Percentiles rank a stretch among this genome's conserved stretches.
These are phyloP conservation scores for Platyrinchus mystaceus DNA, from an alignment of 2,797 vertebrate species.

Conservation along the genomic window DNA sequence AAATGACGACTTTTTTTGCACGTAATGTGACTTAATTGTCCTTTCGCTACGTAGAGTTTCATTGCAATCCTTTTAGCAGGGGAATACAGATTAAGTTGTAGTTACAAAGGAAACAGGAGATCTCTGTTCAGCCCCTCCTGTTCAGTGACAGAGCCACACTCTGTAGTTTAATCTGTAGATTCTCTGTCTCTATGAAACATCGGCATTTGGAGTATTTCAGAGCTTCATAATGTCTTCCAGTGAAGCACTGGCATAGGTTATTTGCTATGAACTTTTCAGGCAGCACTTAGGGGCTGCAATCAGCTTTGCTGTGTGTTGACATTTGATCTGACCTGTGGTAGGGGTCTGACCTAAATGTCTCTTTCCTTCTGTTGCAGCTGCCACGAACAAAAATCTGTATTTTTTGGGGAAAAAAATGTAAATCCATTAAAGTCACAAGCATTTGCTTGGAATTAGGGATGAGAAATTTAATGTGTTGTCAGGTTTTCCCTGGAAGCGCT, in stretches of 20 bases:
- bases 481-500: not conserved
- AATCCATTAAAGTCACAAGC: not conserved
- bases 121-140: not conserved
- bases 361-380: not conserved
- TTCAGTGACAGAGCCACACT: not conserved
- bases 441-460: not conserved
- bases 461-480: not conserved
- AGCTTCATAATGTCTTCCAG: not conserved
- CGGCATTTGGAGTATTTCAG: not conserved
- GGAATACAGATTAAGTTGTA: not conserved
- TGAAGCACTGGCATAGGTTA: not conserved
- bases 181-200: not conserved
- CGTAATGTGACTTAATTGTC: not conserved
- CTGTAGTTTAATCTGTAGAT: not conserved
- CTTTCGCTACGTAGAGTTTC: not conserved
- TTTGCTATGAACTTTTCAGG: not conserved
- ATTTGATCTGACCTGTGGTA: not conserved
- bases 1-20: slow-evolving; percentile 11
- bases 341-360: not conserved
- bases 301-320: not conserved
- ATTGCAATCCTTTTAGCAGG: not conserved
- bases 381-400: not conserved
- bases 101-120: not conserved
- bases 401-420: not conserved
- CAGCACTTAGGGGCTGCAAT: not conserved